Evolutionary conservation across 2,888 invertebrate species (phyloP).

Genomic region (Geotrupes spiniger): DNA sequence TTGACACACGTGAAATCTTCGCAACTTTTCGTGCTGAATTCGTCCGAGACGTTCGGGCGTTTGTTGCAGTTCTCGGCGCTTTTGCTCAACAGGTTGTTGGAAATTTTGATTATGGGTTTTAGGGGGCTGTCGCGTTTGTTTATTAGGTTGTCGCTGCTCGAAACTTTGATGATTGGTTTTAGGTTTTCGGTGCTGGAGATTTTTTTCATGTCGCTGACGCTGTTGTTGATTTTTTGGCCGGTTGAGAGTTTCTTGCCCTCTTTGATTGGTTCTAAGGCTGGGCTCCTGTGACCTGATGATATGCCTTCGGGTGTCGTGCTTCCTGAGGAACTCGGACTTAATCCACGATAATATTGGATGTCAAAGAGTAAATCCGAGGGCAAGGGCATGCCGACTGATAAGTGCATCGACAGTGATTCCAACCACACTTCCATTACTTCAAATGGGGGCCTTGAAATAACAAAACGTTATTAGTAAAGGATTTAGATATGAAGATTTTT

Average conservation of each 20-base stretch:
- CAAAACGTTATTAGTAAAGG: background rate
- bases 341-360: slow-evolving; percentile 67
- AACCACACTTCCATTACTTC: slow-evolving; percentile 89
- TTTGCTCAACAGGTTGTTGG: slow-evolving; percentile 26
- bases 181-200: slow-evolving; percentile 34
- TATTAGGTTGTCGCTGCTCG: slow-evolving; percentile 35
- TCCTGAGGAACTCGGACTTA: slow-evolving; percentile 59
- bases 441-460: slow-evolving; percentile 72
- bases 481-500: too few species aligned
- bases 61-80: slow-evolving; percentile 31
- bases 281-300: slow-evolving; percentile 49
- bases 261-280: slow-evolving; percentile 56
- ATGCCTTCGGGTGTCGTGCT: slow-evolving; percentile 59
- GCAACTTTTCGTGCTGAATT: slow-evolving; percentile 35
- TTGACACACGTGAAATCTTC: slow-evolving; percentile 30
- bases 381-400: slow-evolving; percentile 61
- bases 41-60: slow-evolving; percentile 20
- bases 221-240: slow-evolving; percentile 21
- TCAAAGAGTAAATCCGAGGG: slow-evolving; percentile 71
- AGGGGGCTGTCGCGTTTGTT: slow-evolving; percentile 20
- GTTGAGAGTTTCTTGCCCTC: slow-evolving; percentile 49
- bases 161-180: slow-evolving; percentile 37
- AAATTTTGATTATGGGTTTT: slow-evolving; percentile 38
- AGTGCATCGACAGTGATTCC: slow-evolving; percentile 71
- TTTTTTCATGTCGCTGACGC: slow-evolving; percentile 22